Percentiles rank a stretch among this genome's conserved stretches.
Evolutionary conservation across 2,888 invertebrate genomes (phyloP).

Genomic region (Drosophila ezoana): DNA sequence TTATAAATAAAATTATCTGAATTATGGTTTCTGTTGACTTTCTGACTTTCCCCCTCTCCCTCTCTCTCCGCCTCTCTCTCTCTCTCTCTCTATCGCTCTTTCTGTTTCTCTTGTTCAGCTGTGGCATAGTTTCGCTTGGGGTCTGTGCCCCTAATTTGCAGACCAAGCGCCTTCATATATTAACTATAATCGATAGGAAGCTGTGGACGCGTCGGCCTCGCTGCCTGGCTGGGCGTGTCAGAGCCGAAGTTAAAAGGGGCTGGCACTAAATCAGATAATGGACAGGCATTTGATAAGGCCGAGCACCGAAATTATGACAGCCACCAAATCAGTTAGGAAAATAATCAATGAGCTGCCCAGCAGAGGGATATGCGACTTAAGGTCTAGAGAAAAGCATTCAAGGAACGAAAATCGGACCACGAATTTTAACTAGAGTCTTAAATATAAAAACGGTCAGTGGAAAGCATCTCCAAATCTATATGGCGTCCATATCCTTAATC

Average conservation of each 20-base stretch:
- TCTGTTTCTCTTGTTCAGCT: conserved; percentile 2
- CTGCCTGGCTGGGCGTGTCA: conserved; percentile 23
- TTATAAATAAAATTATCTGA: conserved; percentile 83
- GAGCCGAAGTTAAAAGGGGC: conserved; percentile 11
- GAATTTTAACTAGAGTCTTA: no score
- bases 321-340: conserved; percentile 26
- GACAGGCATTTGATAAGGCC: conserved; percentile 40
- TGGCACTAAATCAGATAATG: conserved; percentile 57
- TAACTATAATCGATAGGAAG: conserved; percentile 57
- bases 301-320: conserved; percentile 36
- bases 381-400: background rate
- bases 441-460: no score
- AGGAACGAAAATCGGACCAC: no score
- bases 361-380: no score
- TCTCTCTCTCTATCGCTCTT: background rate
- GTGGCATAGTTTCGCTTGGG: conserved; percentile 68
- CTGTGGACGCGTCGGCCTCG: conserved; percentile 5
- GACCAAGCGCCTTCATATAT: conserved; percentile 48
- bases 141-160: conserved; percentile 70
- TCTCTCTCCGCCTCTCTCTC: background rate
- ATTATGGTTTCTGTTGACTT: conserved; percentile 83
- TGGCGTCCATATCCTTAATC: no score
- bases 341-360: conserved; percentile 9
- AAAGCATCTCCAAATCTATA: no score
- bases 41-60: conserved; percentile 50